phyloP scores from a whole-genome alignment of 2,113 vertebrate species.

The Numenius arquata region DNA sequence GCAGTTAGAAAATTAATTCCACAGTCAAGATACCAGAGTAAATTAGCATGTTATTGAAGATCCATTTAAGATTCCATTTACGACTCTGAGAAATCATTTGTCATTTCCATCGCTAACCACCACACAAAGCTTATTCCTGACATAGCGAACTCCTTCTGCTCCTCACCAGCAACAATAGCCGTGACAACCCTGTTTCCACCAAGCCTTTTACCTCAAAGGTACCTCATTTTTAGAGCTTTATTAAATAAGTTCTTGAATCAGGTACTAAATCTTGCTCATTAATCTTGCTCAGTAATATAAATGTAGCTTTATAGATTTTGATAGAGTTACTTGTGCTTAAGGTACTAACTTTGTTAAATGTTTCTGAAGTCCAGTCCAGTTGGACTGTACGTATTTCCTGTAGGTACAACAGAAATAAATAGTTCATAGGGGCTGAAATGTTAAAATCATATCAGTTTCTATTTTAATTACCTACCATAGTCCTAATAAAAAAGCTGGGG shows the following conservation, averaged over 20 bases:
- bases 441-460: not conserved
- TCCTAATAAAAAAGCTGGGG: not conserved
- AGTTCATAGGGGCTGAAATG: not conserved
- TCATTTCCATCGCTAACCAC: not conserved
- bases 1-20: slow-evolving; percentile 36
- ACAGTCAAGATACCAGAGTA: slow-evolving; percentile 1
- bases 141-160: not conserved
- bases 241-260: not conserved
- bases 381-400: not conserved
- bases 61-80: slow-evolving; percentile 42
- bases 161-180: not conserved
- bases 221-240: not conserved
- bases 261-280: not conserved
- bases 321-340: not conserved
- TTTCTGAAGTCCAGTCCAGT: not conserved
- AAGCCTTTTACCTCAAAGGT: not conserved
- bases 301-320: not conserved
- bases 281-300: not conserved
- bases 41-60: slow-evolving; percentile 41
- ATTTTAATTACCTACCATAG: not conserved
- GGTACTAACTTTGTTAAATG: not conserved
- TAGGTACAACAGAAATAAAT: not conserved
- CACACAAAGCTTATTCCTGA: not conserved
- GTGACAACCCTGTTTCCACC: not conserved
- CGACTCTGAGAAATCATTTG: not conserved